phyloP scores from a whole-genome alignment of 2,888 invertebrate species.

The Drosophila maculinotata region DNA sequence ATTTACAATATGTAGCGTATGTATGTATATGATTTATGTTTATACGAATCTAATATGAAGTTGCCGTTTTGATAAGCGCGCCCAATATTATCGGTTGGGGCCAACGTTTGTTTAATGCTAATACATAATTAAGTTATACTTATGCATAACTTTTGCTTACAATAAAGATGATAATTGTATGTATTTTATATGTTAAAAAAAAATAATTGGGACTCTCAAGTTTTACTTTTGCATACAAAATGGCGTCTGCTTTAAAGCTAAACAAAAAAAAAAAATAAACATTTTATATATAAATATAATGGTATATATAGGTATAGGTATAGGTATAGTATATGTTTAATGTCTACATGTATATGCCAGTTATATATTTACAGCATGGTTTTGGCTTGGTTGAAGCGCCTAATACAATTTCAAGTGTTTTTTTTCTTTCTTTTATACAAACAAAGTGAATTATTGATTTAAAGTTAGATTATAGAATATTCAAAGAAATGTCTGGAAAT shows the following conservation, averaged over 20 bases:
- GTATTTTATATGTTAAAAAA: slow-evolving; percentile 15
- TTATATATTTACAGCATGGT: slow-evolving; percentile 50
- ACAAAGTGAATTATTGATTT: slow-evolving; percentile 23
- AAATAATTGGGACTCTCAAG: slow-evolving; percentile 50
- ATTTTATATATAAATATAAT: slow-evolving; percentile 14
- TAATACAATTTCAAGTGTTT: slow-evolving; percentile 25
- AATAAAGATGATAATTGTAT: slow-evolving; percentile 22
- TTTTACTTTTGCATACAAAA: slow-evolving; percentile 65
- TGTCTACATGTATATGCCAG: slow-evolving; percentile 27
- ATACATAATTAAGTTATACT: slow-evolving; percentile 29
- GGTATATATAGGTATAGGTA: slow-evolving; percentile 1
- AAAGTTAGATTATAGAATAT: slow-evolving; percentile 19
- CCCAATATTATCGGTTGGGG: slow-evolving; percentile 12
- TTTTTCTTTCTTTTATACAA: slow-evolving; percentile 27
- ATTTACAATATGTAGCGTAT: slow-evolving; percentile 35
- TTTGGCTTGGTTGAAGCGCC: slow-evolving; percentile 31
- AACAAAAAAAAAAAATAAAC: slow-evolving; percentile 40
- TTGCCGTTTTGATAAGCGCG: slow-evolving; percentile 25
- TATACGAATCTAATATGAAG: slow-evolving; percentile 19
- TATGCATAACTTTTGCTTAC: slow-evolving; percentile 30
- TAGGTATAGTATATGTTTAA: slow-evolving; percentile 3
- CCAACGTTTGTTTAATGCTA: slow-evolving; percentile 10
- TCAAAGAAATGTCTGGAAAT: slow-evolving; percentile 11
- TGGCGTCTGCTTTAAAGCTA: slow-evolving; percentile 69
- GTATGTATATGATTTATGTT: slow-evolving; percentile 24